Base-by-base conservation (phyloP, 1,140 invertebrate species). In the Conopomorpha cramerella region DNA sequence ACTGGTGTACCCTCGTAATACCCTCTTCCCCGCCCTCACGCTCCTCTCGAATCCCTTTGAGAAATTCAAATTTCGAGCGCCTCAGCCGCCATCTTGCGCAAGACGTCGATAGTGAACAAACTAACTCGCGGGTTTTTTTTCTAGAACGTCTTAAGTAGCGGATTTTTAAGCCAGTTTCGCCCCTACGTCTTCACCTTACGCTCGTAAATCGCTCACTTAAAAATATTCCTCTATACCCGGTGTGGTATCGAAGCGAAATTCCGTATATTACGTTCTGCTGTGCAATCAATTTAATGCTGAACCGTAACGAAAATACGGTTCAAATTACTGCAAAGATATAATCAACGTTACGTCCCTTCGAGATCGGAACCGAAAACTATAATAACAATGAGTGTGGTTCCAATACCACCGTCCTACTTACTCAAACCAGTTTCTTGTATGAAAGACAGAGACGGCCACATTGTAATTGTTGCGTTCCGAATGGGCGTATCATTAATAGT, bases 91-190 rank as follows among this genome's bases (percentile, higher is more conserved):
- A 71, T 74, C 65, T 74, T 74, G 66, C 51, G 61, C 60, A 71
- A 71, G 66, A 72, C 63, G 70, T 63, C 67, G 61, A 71, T 68
- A 62, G 52, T 58, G 62, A 64, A 55, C 61, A 55, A 65, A 58
- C 65, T 62, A 55, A 39, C 40, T 50, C 56, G 56, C 54, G 49
- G 58, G 62, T 67, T 66, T 70, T 67, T 72, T 67, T 49, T 49
- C 48, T 34, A 67, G 55, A 70, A 74, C 66, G 70, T 71, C 66
- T 71, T 66, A 74, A 71, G 66, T 74, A 66, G 41, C 18, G 35
- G 30, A 74, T 74, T 74, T 74, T 71, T 74, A 59, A 49, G 61
- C 63, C 52, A 74, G 66, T 72, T 56, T 74, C 55, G 67, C 58
- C 57, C 63, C 72, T 74, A 72, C 51, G 51, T 38, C 63, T 39